Base-by-base conservation (phyloP, 2,113 vertebrate genomes). In the Mobula birostris region DNA sequence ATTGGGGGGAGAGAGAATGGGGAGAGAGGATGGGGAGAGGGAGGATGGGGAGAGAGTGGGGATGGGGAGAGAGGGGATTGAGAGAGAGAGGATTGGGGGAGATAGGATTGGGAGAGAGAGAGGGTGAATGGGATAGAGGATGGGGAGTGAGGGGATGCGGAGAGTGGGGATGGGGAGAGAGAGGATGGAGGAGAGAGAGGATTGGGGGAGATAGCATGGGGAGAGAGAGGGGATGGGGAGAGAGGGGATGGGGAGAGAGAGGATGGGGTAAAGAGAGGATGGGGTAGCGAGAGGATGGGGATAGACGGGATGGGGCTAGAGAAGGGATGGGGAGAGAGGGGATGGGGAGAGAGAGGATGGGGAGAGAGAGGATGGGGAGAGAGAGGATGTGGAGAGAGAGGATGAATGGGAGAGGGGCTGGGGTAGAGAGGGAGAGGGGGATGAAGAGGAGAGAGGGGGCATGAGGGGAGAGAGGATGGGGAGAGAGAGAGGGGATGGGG, bases 121-220 rank as follows among this genome's bases (percentile, higher is more conserved):
- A 40, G 36, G 11, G 0, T 12, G 19, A 4, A 21, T 12, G 17
- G 0, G 70, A 21, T 17, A 32, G 0, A 0, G 36, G 36, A 36
- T 36, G 7, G 74, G 12, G 21, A 77, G 74, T 7, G 7, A 5
- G 74, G n/a, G 74, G 1, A 29, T 27, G 79, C 6, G 29, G 12
- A 9, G 14, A 29, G n/a, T 3, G 0, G 19, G 21, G 68, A 15
- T 7, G 7, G 68, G 68, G 68, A 70, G 68, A 7, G 14, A 4
- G n/a, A 32, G n/a, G 5, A 40, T 80, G 2, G 24, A 95, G 70
- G 95, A 94, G 94, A 94, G 94, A 95, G 88, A 90, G 94, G 94
- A 94, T 95, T 92, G 94, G 95, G 94, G 95, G 94, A 94, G 94
- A 95, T 95, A n/a, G 24, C 15, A 21, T 14, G 27, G 74, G 19